Percentiles rank a stretch among this genome's conserved stretches.
phyloP scores from a whole-genome alignment of 2,888 invertebrate genomes.

The Drosophila merina region DNA sequence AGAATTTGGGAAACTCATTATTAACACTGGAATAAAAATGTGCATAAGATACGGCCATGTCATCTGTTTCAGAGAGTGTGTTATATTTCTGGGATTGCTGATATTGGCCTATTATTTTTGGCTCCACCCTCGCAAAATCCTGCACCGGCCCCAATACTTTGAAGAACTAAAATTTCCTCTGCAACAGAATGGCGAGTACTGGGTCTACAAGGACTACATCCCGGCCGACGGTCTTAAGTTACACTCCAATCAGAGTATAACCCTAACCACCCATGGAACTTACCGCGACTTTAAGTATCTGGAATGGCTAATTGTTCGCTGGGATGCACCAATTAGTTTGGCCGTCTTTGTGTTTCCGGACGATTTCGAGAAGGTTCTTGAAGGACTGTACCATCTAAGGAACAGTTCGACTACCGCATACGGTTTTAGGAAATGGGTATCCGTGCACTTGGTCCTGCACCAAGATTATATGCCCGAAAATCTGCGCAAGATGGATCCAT shows the following conservation, averaged over 20 bases:
- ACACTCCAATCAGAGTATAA: slow-evolving; percentile 35
- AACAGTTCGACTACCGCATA: slow-evolving; percentile 21
- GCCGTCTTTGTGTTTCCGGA: slow-evolving; percentile 36
- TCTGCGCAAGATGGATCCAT: neutral
- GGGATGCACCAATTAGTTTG: slow-evolving; percentile 49
- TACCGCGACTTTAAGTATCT: slow-evolving; percentile 38
- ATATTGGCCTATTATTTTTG: neutral
- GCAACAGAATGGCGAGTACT: slow-evolving; percentile 52
- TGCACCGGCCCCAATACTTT: neutral
- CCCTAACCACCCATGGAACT: slow-evolving; percentile 47
- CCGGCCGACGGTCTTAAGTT: neutral
- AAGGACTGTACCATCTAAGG: slow-evolving; percentile 27
- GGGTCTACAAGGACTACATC: slow-evolving; percentile 49
- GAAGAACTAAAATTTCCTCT: slow-evolving; percentile 20
- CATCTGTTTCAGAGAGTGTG: too few species aligned
- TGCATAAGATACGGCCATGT: too few species aligned
- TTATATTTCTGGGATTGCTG: neutral
- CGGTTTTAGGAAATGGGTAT: slow-evolving; percentile 37
- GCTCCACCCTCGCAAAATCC: neutral
- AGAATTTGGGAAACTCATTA: neutral
- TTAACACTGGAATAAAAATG: too few species aligned
- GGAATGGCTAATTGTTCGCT: slow-evolving; percentile 36
- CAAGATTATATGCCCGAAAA: slow-evolving; percentile 18
- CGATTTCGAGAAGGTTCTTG: slow-evolving; percentile 21
- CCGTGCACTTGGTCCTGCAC: slow-evolving; percentile 47